Base-by-base conservation (phyloP, 2,888 invertebrate genomes). In the Syrphus vitripennis region DNA sequence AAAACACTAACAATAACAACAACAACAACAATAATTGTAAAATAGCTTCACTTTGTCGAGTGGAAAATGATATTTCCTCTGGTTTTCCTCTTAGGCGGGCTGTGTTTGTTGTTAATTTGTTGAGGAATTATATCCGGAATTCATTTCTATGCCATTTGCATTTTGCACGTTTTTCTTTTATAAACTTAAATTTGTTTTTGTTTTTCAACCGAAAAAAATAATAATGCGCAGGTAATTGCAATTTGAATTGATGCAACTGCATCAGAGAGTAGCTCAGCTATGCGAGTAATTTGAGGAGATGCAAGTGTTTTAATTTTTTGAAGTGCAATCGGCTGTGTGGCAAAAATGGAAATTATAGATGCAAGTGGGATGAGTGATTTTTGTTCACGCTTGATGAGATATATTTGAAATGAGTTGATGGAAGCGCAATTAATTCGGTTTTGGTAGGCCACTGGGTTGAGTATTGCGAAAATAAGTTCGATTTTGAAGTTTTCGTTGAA, bases 111-210 rank as follows among this genome's bases (percentile, higher is more conserved):
- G 81, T 70, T 76, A 75, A 76, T 81, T 81, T 75, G 81, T 65
- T 75, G 70, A 75, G 70, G 63, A 75, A 76, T 81, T 81, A 70
- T 75, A 75, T 81, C 81, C 81, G 81, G 75, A 75, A 75, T 70
- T 65, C 6, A 42, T 45, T 75, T 63, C 50, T 29, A 37, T 55
- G 69, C 70, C 34, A 69, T 70, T 61, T 50, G 34, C 16, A 50
- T 55, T 78, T 16, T 53, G 34, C n/a, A n/a, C n/a, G n/a, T 50
- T 14, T 31, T 19, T 48, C 14, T 50, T 19, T 50, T 26, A 26
- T 21, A 16, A 34, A 24, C 40, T 42, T 61, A 14, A n/a, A 29
- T 59, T 48, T 26, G 9, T n/a, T 53, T 67, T 45, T 45, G 48
- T 40, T 37, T 48, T 70, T 14, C 37, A 63, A 34, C 10, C 37